Base-by-base conservation (phyloP, 1,140 invertebrate species). In the Pollicipes pollicipes region DNA sequence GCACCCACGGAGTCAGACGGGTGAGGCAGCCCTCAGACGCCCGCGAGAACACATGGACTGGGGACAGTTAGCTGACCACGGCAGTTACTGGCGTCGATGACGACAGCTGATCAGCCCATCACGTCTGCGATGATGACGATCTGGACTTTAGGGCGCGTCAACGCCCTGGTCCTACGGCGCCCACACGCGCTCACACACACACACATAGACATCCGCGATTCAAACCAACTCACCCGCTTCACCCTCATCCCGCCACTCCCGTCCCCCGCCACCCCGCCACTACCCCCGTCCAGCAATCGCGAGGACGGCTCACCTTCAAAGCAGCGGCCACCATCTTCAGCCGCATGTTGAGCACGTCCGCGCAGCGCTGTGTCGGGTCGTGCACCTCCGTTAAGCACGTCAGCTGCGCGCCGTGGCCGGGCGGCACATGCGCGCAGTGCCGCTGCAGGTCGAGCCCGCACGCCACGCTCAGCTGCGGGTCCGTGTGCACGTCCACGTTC, bases 291-390 rank as follows among this genome's bases (percentile, higher is more conserved):
- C 30, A 28, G 26, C 32, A 30, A n/a, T n/a, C n/a, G n/a, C n/a
- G n/a, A n/a, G n/a, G n/a, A n/a, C n/a, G 29, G 29, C 66, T 82
- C 76, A 91, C 89, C 82, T 88, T 85, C 37, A 87, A 88, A 30
- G 91, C 90, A 83, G 89, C 90, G 81, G 85, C 88, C 78, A 92
- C 95, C 89, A 95, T 92, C 81, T 93, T 88, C 75, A 92, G 86
- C 75, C 93, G 84, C 72, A 86, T 87, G 70, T 84, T 83, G 68
- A 96, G 79, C 83, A 90, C 88, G 74, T 85, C 86, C 74, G 86
- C 84, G 79, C 92, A 95, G 73, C 90, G 88, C 68, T 81, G 76
- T 73, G 89, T 85, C 64, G 95, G 80, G 86, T 83, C 89, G 84
- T 72, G 93, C 92, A 77, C 90, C 88, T 70, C 95, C 95, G 78